Conservation (phyloP, 92 coral and sea anemone genomes). For the Porites evermanni region DNA sequence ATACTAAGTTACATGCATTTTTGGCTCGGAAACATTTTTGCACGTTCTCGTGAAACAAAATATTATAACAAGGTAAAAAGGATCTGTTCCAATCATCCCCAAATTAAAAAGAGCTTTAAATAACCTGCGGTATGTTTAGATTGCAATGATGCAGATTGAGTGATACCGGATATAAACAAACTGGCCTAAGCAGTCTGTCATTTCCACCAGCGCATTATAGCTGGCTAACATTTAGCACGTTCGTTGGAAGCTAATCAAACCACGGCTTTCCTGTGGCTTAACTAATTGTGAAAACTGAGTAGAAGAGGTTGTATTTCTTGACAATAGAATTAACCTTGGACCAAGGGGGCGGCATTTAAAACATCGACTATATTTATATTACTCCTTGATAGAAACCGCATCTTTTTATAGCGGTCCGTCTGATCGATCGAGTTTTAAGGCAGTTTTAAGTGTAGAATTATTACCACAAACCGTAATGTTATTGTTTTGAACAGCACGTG, state of each 20-base stretch:
- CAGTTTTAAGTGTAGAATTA: neutral
- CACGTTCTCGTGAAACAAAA: constrained; percentile 34
- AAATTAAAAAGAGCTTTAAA: neutral
- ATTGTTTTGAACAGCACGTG: constrained; percentile 20
- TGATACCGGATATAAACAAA: constrained; percentile 26
- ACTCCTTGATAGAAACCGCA: neutral
- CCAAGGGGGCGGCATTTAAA: neutral
- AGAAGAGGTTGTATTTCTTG: neutral
- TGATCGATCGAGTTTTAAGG: neutral
- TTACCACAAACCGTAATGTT: neutral
- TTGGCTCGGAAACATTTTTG: neutral
- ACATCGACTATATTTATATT: neutral
- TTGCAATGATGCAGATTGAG: neutral
- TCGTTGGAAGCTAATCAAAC: constrained; percentile 15
- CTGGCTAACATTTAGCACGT: constrained; percentile 9
- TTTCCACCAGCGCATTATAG: neutral
- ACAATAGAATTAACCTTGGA: neutral
- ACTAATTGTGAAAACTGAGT: neutral
- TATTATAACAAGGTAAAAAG: neutral
- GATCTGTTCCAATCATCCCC: neutral
- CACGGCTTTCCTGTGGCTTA: neutral
- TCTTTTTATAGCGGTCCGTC: neutral
- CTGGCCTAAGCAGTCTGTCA: neutral
- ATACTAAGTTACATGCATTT: neutral
- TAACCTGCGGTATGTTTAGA: neutral